phyloP scores from a whole-genome alignment of 2,888 invertebrate genomes.

The Pachymerium ferrugineum region DNA sequence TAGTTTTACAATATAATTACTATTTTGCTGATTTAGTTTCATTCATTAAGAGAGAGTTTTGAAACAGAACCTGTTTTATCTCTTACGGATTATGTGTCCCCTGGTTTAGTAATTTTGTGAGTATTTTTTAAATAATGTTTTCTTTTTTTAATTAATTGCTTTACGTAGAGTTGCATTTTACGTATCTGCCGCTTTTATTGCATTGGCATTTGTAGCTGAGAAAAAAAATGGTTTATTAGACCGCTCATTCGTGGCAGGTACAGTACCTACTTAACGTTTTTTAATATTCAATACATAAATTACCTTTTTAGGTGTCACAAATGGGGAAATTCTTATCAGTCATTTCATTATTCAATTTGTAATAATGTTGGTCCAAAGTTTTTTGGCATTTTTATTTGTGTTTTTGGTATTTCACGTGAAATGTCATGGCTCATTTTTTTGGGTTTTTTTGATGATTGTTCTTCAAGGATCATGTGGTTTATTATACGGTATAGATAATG shows the following conservation, averaged over 20 bases:
- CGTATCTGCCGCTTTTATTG: conserved; percentile 88
- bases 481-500: conserved; percentile 74
- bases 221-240: conserved; percentile 85
- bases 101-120: conserved; percentile 62
- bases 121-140: not conserved
- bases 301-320: not conserved
- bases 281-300: not conserved
- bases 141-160: not conserved
- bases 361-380: conserved; percentile 90
- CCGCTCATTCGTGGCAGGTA: conserved; percentile 86
- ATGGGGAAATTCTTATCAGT: not conserved
- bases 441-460: conserved; percentile 77
- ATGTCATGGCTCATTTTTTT: conserved; percentile 77
- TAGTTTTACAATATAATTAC: too few species aligned
- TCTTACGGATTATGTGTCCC: conserved; percentile 93
- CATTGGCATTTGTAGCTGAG: conserved; percentile 83
- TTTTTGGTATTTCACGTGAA: conserved; percentile 83
- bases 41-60: too few species aligned
- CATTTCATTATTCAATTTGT: conserved; percentile 84
- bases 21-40: too few species aligned
- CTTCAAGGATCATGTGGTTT: conserved; percentile 91
- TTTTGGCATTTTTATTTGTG: conserved; percentile 84
- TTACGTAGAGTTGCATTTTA: conserved; percentile 52
- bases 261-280: not conserved
- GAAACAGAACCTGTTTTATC: conserved; percentile 58